Percentiles rank a stretch among this genome's conserved stretches.
These are phyloP conservation scores for Dasyornis broadbenti DNA, from an alignment of 2,113 vertebrate genomes.

Conservation along the genomic window DNA sequence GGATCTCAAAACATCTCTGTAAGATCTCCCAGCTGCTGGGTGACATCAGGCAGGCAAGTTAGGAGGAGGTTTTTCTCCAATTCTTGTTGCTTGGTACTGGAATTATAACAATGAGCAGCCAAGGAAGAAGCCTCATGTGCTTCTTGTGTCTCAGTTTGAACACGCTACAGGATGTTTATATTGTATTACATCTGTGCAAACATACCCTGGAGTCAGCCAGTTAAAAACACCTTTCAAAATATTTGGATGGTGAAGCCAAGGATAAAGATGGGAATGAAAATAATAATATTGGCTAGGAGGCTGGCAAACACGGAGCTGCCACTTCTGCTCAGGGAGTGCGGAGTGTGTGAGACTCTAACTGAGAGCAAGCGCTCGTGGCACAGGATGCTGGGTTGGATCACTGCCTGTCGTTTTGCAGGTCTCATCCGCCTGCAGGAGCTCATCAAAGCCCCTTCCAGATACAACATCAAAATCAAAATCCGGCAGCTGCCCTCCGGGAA, in stretches of 20 bases:
- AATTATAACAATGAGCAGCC: not conserved
- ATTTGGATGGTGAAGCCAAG: not conserved
- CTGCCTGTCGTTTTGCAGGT: constrained; percentile 74
- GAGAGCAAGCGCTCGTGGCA: not conserved
- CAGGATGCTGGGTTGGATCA: not conserved
- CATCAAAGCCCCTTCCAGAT: constrained; percentile 98
- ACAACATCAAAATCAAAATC: constrained; percentile 97
- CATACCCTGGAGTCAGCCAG: not conserved
- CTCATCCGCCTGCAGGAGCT: constrained; percentile 96
- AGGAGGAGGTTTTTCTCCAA: not conserved
- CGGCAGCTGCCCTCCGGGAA: constrained; percentile 91
- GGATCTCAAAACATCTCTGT: not conserved
- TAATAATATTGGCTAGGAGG: not conserved
- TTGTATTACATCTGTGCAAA: not conserved
- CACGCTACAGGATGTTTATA: not conserved
- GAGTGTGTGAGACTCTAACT: not conserved
- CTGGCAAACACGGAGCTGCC: constrained; percentile 3
- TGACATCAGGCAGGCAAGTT: not conserved
- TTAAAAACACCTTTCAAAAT: not conserved
- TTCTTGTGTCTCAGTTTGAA: not conserved
- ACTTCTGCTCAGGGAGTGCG: not conserved
- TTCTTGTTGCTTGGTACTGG: not conserved
- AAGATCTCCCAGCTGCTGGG: not conserved
- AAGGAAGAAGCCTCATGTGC: not conserved
- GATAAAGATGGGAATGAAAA: not conserved